A percentile compares a stretch with the other conserved stretches of the same genome.
Evolutionary conservation across 2,797 vertebrate species (phyloP).

Genomic region (Euphonia xanthogaster): DNA sequence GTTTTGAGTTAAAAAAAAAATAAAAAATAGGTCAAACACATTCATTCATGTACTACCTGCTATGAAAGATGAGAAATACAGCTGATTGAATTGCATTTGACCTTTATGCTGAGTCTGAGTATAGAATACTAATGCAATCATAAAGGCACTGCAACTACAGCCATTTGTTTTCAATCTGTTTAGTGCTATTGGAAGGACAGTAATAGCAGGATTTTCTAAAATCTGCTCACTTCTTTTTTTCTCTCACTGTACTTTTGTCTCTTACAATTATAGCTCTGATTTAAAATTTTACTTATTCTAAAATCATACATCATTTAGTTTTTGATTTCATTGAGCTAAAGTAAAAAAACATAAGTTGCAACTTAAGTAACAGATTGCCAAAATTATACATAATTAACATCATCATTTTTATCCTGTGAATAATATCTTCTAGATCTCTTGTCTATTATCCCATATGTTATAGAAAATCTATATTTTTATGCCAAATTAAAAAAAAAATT

Average conservation of each 20-base stretch:
- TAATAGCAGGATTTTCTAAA: neutral
- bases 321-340: neutral
- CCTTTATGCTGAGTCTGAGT: neutral
- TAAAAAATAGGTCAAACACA: neutral
- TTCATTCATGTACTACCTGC: neutral
- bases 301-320: neutral
- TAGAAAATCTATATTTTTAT: neutral
- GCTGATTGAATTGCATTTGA: slow-evolving; percentile 21
- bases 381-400: neutral
- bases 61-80: neutral
- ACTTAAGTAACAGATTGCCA: neutral
- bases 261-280: neutral
- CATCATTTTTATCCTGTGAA: neutral
- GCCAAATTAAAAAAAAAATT: neutral
- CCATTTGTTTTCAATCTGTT: neutral
- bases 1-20: neutral
- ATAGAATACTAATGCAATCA: neutral
- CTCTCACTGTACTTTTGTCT: neutral
- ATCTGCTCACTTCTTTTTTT: neutral
- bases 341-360: neutral
- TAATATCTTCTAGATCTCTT: neutral
- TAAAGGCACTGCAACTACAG: neutral
- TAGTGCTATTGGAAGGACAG: neutral
- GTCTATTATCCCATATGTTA: neutral
- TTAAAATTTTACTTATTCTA: neutral